Evolutionary conservation across 2,113 vertebrate species (phyloP), one percentile per base, ranked within the genome.

Genomic region (Triplophysa tibetana): DNA sequence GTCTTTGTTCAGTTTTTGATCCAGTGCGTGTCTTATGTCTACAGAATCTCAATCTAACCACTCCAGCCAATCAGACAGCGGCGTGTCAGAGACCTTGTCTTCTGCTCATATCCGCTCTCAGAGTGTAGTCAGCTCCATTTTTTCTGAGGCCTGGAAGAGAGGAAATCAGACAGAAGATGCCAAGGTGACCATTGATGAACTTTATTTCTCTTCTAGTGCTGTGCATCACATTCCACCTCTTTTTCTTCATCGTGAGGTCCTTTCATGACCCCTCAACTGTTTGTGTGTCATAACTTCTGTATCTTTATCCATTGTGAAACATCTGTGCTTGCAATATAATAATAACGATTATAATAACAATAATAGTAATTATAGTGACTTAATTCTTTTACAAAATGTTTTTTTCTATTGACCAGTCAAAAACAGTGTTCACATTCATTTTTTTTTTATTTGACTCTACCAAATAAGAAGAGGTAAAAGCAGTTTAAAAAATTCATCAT

Each of bases 131-230:
- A 99, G 96, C 89, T 99, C 97, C 85, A 96, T 98, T 90, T 99
- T 99, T 89, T 99, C 97, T 0, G 98, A 99, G 61, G 98, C 98
- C 79, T 99, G 98, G 98, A 98, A 95, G 83, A 94, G 96, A 86
- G 98, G 98, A 83, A 97, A 96, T 12, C 98, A 99, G 87, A 86
- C 96, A 85, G 97, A 96, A 81, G 95, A 96, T 73, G 88, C 89
- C 90, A 96, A 97, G 95, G 97, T 98, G 90, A 84, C 76, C 43
- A 1, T 23, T 64, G 78, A 61, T 70, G 64, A 54, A 33, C 43
- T 41, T 67, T 41, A 63, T 8, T 33, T 77, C 14, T 43, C 58
- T 54, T 16, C 21, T 38, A 13, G 6, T 24, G 64, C 62, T 33
- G 9, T 72, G 41, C 62, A 43, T 74, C 21, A 65, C 8, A 9